Evolutionary conservation across 2,113 vertebrate species (phyloP).

Genomic region (Regulus satrapa): DNA sequence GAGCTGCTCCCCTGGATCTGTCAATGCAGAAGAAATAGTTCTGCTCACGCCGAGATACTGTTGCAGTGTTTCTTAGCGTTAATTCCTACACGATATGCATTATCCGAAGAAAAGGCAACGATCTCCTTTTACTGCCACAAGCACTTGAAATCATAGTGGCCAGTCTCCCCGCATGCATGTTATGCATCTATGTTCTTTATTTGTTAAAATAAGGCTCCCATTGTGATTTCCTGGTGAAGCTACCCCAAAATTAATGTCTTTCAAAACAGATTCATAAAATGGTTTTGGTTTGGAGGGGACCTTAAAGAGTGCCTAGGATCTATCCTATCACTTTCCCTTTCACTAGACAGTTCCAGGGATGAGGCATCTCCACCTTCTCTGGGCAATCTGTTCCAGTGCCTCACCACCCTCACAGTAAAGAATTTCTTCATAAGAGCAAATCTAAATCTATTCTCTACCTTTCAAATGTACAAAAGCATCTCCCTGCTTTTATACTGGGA

Average conservation of each 20-base stretch:
- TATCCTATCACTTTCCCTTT: not conserved
- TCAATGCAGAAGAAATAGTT: not conserved
- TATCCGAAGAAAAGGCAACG: not conserved
- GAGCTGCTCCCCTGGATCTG: not conserved
- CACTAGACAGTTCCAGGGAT: not conserved
- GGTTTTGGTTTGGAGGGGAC: not conserved
- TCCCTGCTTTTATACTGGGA: not conserved
- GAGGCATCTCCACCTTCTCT: not conserved
- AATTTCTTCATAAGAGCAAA: not conserved
- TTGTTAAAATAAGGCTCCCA: fast-evolving
- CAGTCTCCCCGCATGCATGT: not conserved
- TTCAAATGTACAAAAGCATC: not conserved
- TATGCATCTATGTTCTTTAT: not conserved
- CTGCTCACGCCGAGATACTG: not conserved
- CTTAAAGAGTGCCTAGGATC: not conserved
- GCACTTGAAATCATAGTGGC: not conserved
- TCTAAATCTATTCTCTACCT: not conserved
- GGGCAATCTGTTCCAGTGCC: not conserved
- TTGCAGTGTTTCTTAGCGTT: not conserved
- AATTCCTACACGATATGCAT: not conserved
- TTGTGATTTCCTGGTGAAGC: not conserved
- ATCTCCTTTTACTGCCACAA: not conserved
- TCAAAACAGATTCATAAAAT: not conserved
- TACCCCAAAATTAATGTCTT: not conserved
- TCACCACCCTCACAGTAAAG: not conserved